phyloP scores from a whole-genome alignment of 2,797 vertebrate species.

The Phylloscopus collybita region DNA sequence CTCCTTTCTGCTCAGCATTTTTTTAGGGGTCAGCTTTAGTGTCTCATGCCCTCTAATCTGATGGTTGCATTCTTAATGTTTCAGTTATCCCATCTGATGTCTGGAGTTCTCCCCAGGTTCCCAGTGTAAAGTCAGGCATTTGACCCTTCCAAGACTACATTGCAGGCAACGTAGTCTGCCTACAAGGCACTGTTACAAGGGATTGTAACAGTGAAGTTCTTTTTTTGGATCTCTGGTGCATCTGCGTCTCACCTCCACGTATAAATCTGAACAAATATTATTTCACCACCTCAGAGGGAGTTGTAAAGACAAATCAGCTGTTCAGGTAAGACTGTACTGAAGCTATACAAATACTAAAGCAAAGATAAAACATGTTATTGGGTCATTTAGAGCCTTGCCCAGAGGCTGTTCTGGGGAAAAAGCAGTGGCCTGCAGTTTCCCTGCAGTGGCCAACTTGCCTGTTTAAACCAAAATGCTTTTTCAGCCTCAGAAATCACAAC shows the following conservation, averaged over 20 bases:
- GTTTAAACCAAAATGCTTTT: neutral
- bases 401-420: neutral
- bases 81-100: neutral
- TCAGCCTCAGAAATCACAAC: neutral
- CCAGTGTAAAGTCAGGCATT: neutral
- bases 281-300: neutral
- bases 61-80: neutral
- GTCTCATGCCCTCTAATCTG: neutral
- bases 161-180: neutral
- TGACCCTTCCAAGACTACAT: neutral
- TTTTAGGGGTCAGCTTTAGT: neutral
- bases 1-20: neutral
- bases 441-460: neutral
- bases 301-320: neutral
- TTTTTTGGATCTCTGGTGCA: neutral
- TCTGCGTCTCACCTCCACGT: neutral
- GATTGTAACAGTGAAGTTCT: neutral
- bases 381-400: neutral
- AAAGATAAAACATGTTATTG: neutral
- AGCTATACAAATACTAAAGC: neutral
- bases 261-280: neutral
- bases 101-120: neutral
- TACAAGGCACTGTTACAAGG: no score
- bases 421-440: neutral
- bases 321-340: neutral